Percentiles rank a stretch among this genome's conserved stretches.
phyloP scores from a whole-genome alignment of 2,888 invertebrate species.

The Dioctria rufipes region DNA sequence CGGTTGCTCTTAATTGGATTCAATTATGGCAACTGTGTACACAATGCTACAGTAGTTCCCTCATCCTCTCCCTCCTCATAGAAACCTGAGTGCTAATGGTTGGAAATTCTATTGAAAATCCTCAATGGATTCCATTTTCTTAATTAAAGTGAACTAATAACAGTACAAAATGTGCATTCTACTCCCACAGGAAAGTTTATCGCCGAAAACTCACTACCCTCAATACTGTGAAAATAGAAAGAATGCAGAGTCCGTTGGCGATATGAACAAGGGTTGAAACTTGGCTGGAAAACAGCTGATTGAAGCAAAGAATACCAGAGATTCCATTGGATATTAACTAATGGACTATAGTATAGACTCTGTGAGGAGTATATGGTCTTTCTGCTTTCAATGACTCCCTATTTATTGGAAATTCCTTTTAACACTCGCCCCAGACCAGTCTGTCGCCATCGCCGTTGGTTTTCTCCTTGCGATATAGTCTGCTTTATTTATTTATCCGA shows the following conservation, averaged over 20 bases:
- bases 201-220: not conserved
- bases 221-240: not conserved
- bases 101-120: slow-evolving; percentile 6
- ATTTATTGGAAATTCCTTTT: slow-evolving; percentile 38
- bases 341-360: not conserved
- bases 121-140: slow-evolving; percentile 5
- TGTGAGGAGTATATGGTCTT: not conserved
- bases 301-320: slow-evolving; percentile 6
- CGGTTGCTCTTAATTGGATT: not conserved
- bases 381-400: slow-evolving; percentile 26
- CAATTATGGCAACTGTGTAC: not conserved
- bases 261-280: not conserved
- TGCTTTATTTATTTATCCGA: slow-evolving; percentile 17
- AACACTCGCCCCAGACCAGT: slow-evolving; percentile 37
- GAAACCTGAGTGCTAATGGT: not conserved
- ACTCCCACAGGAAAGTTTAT: not conserved
- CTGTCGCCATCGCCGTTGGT: slow-evolving; percentile 2
- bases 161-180: not conserved
- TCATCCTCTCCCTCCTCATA: not conserved
- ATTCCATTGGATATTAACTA: slow-evolving; percentile 23
- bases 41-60: not conserved
- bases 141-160: slow-evolving; percentile 13
- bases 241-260: not conserved
- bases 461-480: not conserved
- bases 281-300: slow-evolving; percentile 1